Evolutionary conservation across 2,888 invertebrate genomes (phyloP).

Genomic region (Baronia brevicornis): DNA sequence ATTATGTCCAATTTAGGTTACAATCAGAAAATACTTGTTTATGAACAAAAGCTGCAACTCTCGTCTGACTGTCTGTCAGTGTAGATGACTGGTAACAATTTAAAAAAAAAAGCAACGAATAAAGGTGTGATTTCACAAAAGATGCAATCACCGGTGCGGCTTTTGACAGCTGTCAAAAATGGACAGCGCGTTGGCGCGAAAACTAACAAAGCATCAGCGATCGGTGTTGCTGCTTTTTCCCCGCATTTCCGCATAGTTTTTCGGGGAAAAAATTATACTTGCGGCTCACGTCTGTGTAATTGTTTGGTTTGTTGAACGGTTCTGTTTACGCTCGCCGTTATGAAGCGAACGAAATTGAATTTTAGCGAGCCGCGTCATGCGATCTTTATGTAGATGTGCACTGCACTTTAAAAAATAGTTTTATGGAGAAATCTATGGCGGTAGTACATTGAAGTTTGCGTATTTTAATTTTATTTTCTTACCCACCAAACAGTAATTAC

Average conservation of each 20-base stretch:
- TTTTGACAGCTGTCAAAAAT: slow-evolving; percentile 72
- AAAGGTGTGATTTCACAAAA: slow-evolving; percentile 49
- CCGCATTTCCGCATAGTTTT: slow-evolving; percentile 50
- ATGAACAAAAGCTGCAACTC: no score
- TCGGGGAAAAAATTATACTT: slow-evolving; percentile 67
- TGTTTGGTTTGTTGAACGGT: slow-evolving; percentile 68
- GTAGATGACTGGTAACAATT: slow-evolving; percentile 7
- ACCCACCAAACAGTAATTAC: no score
- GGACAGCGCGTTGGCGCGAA: slow-evolving; percentile 58
- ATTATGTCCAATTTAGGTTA: no score
- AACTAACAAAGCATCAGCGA: slow-evolving; percentile 56
- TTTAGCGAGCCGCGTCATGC: slow-evolving; percentile 51
- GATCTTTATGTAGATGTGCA: slow-evolving; percentile 30
- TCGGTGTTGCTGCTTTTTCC: slow-evolving; percentile 38
- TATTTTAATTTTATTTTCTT: no score
- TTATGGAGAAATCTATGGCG: no score
- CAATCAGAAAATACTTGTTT: no score
- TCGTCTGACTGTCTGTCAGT: slow-evolving; percentile 2
- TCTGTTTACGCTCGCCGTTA: slow-evolving; percentile 34
- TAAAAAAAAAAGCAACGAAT: slow-evolving; percentile 20
- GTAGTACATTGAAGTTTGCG: no score
- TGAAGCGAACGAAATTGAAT: slow-evolving; percentile 63
- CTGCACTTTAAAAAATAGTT: slow-evolving; percentile 8
- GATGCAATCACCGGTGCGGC: slow-evolving; percentile 45
- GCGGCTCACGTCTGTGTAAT: slow-evolving; percentile 68